These are phyloP conservation scores for Rhodeus uyekii DNA, from an alignment of 2,797 vertebrate species.

Conservation along the genomic window DNA sequence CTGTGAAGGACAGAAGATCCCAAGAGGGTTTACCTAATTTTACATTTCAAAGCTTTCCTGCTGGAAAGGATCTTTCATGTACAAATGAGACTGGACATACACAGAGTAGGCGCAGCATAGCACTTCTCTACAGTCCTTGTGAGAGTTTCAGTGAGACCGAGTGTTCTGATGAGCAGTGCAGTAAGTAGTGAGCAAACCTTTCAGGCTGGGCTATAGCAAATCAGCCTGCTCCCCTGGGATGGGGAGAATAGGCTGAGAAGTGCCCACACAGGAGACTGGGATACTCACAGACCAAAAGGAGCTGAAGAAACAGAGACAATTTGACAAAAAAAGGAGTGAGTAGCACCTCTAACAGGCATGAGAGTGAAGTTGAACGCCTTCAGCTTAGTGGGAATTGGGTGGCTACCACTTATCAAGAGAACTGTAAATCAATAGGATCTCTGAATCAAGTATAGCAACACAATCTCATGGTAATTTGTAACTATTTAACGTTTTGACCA, in stretches of 20 bases:
- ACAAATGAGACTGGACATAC: conserved; percentile 46
- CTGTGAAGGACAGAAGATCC: conserved; percentile 21
- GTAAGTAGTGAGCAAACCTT: conserved; percentile 26
- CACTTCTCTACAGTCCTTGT: conserved; percentile 4
- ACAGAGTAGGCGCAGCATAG: conserved; percentile 29
- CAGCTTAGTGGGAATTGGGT: conserved; percentile 31
- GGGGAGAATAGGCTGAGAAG: conserved; percentile 50
- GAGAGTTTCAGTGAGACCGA: conserved; percentile 10
- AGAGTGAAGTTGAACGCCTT: conserved; percentile 28
- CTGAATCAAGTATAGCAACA: conserved; percentile 61
- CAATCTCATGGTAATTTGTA: neutral
- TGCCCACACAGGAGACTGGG: conserved; percentile 28
- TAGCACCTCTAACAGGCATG: conserved; percentile 31
- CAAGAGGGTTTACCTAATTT: conserved; percentile 26
- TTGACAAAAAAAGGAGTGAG: conserved; percentile 46
- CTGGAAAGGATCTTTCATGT: conserved; percentile 32
- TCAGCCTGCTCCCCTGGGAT: conserved; percentile 58
- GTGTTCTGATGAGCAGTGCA: conserved; percentile 4
- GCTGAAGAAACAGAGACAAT: conserved; percentile 41
- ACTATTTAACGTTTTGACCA: neutral
- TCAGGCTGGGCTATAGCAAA: neutral
- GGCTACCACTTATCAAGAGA: conserved; percentile 34
- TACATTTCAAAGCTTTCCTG: conserved; percentile 40
- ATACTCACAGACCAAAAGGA: conserved; percentile 14
- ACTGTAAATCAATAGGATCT: conserved; percentile 25